These are phyloP conservation scores for Coenonympha arcania DNA, from an alignment of 2,888 invertebrate species.

Conservation along the genomic window DNA sequence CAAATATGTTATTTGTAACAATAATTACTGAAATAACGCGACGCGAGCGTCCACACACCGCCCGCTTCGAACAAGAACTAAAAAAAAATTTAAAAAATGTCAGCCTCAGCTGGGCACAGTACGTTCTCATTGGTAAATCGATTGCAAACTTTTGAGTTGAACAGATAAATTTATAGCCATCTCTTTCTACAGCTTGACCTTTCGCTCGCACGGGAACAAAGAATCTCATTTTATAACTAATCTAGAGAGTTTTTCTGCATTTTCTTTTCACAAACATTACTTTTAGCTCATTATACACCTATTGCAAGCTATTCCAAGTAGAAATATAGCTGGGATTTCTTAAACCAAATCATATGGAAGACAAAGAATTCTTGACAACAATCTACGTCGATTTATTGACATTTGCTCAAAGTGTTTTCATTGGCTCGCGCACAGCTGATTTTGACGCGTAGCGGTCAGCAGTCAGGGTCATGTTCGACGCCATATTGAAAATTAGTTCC, in stretches of 20 bases:
- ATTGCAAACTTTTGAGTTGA: slow-evolving; percentile 53
- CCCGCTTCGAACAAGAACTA: slow-evolving; percentile 57
- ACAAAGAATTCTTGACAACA: slow-evolving; percentile 56
- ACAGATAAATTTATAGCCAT: slow-evolving; percentile 40
- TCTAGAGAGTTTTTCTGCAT: neutral
- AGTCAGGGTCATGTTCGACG: too few relatives aligned
- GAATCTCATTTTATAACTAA: slow-evolving; percentile 18
- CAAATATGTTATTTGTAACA: slow-evolving; percentile 51
- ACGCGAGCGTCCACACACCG: slow-evolving; percentile 49
- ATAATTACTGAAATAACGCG: slow-evolving; percentile 30
- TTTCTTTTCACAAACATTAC: neutral
- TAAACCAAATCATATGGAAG: slow-evolving; percentile 55
- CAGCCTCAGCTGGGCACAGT: slow-evolving; percentile 70
- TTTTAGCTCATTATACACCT: neutral
- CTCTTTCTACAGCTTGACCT: slow-evolving; percentile 40
- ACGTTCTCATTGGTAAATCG: slow-evolving; percentile 69
- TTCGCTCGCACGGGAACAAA: slow-evolving; percentile 42
- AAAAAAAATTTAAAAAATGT: slow-evolving; percentile 52
- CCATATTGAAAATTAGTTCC: slow-evolving; percentile 14
- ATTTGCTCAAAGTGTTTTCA: slow-evolving; percentile 37
- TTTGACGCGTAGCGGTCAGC: slow-evolving; percentile 61
- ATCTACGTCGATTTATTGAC: slow-evolving; percentile 43
- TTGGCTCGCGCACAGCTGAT: slow-evolving; percentile 67
- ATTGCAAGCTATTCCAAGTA: neutral
- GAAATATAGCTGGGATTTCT: slow-evolving; percentile 5